These are phyloP conservation scores for Tenualosa ilisha DNA, from an alignment of 2,797 vertebrate genomes.

Conservation along the genomic window DNA sequence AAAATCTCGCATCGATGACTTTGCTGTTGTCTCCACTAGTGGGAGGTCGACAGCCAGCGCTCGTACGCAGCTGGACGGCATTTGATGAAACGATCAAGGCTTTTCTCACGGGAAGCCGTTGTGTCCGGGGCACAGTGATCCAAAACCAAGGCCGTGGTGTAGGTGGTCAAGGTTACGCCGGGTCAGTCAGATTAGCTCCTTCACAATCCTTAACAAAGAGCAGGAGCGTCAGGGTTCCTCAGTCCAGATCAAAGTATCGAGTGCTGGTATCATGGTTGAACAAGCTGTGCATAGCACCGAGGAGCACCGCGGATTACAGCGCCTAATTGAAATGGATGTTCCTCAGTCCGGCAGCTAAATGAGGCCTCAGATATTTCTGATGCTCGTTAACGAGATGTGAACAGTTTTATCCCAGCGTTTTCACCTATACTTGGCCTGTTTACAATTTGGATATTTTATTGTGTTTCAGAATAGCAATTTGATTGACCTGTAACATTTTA, in stretches of 20 bases:
- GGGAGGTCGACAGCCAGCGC: slow-evolving; percentile 47
- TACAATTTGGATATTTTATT: not conserved
- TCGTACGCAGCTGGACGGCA: slow-evolving; percentile 60
- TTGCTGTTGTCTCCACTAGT: slow-evolving; percentile 4
- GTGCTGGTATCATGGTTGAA: slow-evolving; percentile 66
- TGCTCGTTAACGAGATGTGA: slow-evolving; percentile 41
- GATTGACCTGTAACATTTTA: not conserved
- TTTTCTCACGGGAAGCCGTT: slow-evolving; percentile 69
- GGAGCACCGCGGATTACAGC: slow-evolving; percentile 72
- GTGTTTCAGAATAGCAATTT: not conserved
- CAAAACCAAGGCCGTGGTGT: slow-evolving; percentile 68
- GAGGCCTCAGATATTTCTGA: slow-evolving; percentile 48
- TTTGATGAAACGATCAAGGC: slow-evolving; percentile 76
- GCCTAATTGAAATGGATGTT: slow-evolving; percentile 73
- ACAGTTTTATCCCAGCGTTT: not conserved
- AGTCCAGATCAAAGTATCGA: slow-evolving; percentile 78
- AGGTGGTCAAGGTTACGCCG: slow-evolving; percentile 77
- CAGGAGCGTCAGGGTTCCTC: slow-evolving; percentile 63
- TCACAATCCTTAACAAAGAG: slow-evolving; percentile 66
- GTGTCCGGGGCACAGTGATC: slow-evolving; percentile 70
- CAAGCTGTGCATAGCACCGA: slow-evolving; percentile 70
- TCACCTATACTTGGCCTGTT: not conserved
- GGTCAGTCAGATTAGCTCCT: slow-evolving; percentile 77
- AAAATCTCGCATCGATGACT: slow-evolving; percentile 34
- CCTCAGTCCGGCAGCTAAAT: slow-evolving; percentile 57